Base-by-base conservation (phyloP, 37 sponge, comb jelly and placozoan species). In the Tethya wilhelma region DNA sequence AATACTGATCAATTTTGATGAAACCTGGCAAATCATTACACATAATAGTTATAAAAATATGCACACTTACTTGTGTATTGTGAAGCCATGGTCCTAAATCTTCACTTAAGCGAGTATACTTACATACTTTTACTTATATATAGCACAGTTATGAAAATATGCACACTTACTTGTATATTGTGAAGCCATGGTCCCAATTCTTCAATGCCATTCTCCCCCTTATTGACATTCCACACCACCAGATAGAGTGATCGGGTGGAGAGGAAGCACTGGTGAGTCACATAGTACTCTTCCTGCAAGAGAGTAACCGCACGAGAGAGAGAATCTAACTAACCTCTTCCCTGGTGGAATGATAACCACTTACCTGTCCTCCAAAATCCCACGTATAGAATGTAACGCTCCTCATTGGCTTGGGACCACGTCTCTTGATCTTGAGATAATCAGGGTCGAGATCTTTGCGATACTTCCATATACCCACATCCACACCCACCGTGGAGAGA, bases 341-440 rank as follows among this genome's bases (percentile, higher is more conserved):
- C n/a, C n/a, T n/a, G n/a, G n/a, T n/a, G n/a, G n/a, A n/a, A n/a
- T n/a, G n/a, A 3, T 40, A 84, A 23, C 9, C 23, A 65, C 53
- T 6, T 22, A 92, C 93, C 93, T 95, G 96, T n/a, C 96, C 96
- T 22, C 89, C 96, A 86, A 95, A 95, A 75, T 95, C 96, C 96
- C 96, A 93, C 0, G 93, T 96, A 63, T 89, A 89, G 80, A 96
- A 96, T 19, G 91, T 91, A 64, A 96, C 90, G 43, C 80, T 78
- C 25, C 71, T 56, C 76, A 85, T 59, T n/a, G 46, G 72, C 55
- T 67, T 79, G 20, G 67, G 37, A 36, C 79, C 74, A 69, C 72
- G 78, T 59, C 45, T 74, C 63, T 56, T 69, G 17, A 23, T 59
- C 34, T 69, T 28, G 11, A 70, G 44, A 46, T 64, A 42, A 19